Conservation (phyloP, 2,797 vertebrate species). For the Holocentrus rufus region DNA sequence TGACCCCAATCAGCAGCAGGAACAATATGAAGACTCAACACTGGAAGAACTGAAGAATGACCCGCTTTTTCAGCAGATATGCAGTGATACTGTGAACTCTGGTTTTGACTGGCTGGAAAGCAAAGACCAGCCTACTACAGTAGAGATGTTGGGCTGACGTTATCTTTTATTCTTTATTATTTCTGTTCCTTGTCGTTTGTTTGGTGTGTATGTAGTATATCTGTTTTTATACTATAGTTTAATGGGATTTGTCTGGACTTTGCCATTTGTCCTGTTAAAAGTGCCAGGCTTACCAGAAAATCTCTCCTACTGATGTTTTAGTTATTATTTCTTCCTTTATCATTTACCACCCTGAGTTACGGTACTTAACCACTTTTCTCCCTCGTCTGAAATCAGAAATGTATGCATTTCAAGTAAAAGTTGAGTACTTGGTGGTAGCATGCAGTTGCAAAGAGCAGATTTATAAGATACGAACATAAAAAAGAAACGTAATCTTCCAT, state of each 20-base stretch:
- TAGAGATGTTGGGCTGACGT: conserved; percentile 98
- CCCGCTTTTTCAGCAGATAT: conserved; percentile 99
- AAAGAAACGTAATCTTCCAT: conserved; percentile 70
- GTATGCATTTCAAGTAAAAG: conserved; percentile 62
- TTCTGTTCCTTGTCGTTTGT: conserved; percentile 81
- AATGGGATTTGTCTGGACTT: conserved; percentile 89
- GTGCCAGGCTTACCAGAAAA: conserved; percentile 95
- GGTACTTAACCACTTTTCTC: conserved; percentile 63
- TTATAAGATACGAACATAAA: conserved; percentile 58
- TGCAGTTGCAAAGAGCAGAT: conserved; percentile 59
- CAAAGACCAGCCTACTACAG: conserved; percentile 98
- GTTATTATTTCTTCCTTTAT: conserved; percentile 78
- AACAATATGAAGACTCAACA: conserved; percentile 98
- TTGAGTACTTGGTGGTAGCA: conserved; percentile 59
- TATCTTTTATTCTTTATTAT: conserved; percentile 72
- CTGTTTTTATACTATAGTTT: conserved; percentile 78
- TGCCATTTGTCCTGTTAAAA: conserved; percentile 94
- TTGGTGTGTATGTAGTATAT: conserved; percentile 79
- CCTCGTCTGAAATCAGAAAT: conserved; percentile 63
- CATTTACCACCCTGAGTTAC: conserved; percentile 75
- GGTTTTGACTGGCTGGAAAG: conserved; percentile 99
- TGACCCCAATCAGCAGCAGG: conserved; percentile 97
- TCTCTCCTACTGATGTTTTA: conserved; percentile 85
- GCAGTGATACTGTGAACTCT: conserved; percentile 97
- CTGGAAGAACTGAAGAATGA: conserved; percentile 99